Percentiles rank a stretch among this genome's conserved stretches.
Evolutionary conservation across 2,888 invertebrate genomes (phyloP).

Genomic region (Scaptodrosophila latifasciaeformis): DNA sequence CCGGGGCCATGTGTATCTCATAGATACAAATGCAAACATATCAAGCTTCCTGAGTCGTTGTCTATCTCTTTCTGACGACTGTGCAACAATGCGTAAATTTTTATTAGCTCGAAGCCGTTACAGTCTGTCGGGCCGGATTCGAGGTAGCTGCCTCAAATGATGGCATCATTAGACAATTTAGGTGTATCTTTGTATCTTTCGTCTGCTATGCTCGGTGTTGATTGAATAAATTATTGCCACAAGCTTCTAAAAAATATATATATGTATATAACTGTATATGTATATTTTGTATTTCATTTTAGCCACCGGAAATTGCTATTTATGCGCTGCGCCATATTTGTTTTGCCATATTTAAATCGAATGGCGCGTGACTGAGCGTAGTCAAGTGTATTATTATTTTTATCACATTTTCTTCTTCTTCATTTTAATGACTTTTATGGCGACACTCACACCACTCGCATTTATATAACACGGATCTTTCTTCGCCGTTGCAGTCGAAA

Average conservation of each 20-base stretch:
- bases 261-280: neutral
- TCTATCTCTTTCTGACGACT: too few species aligned
- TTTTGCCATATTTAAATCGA: conserved; percentile 25
- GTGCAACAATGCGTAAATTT: conserved; percentile 52
- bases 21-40: too few species aligned
- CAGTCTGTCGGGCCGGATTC: neutral
- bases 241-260: conserved; percentile 42
- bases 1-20: too few species aligned
- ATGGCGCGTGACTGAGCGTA: conserved; percentile 13
- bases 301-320: conserved; percentile 56
- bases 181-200: conserved; percentile 24
- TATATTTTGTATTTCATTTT: conserved; percentile 4
- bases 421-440: too few species aligned
- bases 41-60: too few species aligned
- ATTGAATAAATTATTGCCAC: conserved; percentile 63
- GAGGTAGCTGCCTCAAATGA: conserved; percentile 38
- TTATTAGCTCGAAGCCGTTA: conserved; percentile 43
- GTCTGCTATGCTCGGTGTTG: conserved; percentile 40
- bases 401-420: too few species aligned
- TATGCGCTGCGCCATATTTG: conserved; percentile 33
- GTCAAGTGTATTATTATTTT: conserved; percentile 4
- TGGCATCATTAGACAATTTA: conserved; percentile 69
- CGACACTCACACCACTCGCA: neutral
- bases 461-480: neutral
- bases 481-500: neutral